phyloP scores from a whole-genome alignment of 2,797 vertebrate genomes.

The Vireo griseus region DNA sequence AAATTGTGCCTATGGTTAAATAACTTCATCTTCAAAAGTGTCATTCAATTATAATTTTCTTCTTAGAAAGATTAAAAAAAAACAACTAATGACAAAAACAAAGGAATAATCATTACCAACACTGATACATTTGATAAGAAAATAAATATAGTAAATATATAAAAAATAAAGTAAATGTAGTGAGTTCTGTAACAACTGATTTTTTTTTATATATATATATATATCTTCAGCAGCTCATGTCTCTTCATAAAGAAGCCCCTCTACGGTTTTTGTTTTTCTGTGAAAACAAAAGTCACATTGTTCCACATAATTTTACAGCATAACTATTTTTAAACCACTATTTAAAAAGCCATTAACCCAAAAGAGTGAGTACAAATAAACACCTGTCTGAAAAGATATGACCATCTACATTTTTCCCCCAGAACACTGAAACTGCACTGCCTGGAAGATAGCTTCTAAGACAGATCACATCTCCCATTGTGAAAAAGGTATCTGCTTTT shows the following conservation, averaged over 20 bases:
- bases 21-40: not conserved
- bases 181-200: not conserved
- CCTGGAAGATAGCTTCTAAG: not conserved
- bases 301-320: not conserved
- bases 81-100: not conserved
- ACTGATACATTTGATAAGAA: not conserved
- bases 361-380: not conserved
- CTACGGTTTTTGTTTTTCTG: not conserved
- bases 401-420: not conserved
- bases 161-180: not conserved
- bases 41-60: not conserved
- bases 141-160: not conserved
- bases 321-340: conserved; percentile 9
- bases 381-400: not conserved
- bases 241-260: not conserved
- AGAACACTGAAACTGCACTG: not conserved
- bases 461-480: not conserved
- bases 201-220: not conserved
- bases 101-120: not conserved
- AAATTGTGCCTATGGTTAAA: not conserved
- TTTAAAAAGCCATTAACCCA: conserved; percentile 27
- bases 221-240: not conserved
- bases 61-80: not conserved
- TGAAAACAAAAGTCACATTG: not conserved
- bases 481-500: not conserved